phyloP scores from a whole-genome alignment of 2,888 invertebrate species.

The Tromatobia lineatoria region DNA sequence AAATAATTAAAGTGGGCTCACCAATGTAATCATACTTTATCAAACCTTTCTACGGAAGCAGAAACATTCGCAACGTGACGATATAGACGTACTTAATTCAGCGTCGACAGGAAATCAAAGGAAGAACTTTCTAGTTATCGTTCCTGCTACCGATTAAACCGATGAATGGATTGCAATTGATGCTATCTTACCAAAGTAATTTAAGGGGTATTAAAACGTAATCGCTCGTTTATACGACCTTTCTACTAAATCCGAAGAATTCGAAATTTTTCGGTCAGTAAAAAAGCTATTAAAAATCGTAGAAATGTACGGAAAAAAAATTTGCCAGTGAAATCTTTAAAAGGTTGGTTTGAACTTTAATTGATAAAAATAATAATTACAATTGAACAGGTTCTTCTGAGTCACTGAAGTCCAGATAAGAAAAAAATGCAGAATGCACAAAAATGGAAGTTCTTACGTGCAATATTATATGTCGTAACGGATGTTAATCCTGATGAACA shows the following conservation, averaged over 20 bases:
- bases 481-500: slow-evolving; percentile 14
- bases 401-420: background rate
- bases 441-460: background rate
- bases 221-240: too few relatives aligned
- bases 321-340: too few relatives aligned
- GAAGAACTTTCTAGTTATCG: slow-evolving; percentile 39
- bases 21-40: too few relatives aligned
- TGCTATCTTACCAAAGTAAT: too few relatives aligned
- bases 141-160: slow-evolving; percentile 7
- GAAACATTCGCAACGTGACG: too few relatives aligned
- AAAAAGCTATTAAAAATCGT: too few relatives aligned
- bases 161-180: background rate
- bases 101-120: slow-evolving; percentile 58
- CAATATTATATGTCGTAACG: slow-evolving; percentile 14
- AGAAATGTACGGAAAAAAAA: too few relatives aligned
- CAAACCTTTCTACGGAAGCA: too few relatives aligned
- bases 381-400: background rate
- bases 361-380: background rate
- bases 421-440: background rate
- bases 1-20: too few relatives aligned
- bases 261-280: too few relatives aligned
- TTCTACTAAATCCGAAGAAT: too few relatives aligned
- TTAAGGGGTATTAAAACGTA: too few relatives aligned
- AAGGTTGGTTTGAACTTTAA: background rate
- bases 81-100: slow-evolving; percentile 56